Conservation (phyloP, 1,140 invertebrate species). For the Papilio dardanus region DNA sequence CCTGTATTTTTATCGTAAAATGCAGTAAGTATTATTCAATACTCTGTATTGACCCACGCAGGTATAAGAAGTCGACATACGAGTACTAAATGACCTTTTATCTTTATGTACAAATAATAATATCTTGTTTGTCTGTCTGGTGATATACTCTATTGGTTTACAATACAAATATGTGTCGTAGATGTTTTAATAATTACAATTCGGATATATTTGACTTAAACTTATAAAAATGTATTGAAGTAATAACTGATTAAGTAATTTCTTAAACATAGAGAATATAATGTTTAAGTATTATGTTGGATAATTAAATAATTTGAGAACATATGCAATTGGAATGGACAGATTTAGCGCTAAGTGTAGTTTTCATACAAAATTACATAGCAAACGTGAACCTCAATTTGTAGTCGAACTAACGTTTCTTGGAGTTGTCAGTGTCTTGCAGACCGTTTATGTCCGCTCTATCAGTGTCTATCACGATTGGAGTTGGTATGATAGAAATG, state of each 20-base stretch:
- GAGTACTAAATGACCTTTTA: slow-evolving; percentile 10
- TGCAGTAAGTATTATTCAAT: not conserved
- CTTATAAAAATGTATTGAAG: not conserved
- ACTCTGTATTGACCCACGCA: not conserved
- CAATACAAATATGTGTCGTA: not conserved
- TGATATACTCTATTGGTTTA: slow-evolving; percentile 17
- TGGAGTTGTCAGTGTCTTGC: slow-evolving; percentile 23
- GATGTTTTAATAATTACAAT: slow-evolving; percentile 10
- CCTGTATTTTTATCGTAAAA: not conserved
- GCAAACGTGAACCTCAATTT: not conserved
- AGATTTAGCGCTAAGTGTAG: no score
- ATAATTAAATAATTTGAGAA: not conserved
- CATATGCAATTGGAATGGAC: no score
- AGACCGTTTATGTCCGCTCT: not conserved
- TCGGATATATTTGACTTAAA: slow-evolving; percentile 12
- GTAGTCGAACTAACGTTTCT: not conserved
- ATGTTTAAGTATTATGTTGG: not conserved
- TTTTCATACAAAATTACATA: not conserved
- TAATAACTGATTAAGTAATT: not conserved
- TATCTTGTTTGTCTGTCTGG: slow-evolving; percentile 22
- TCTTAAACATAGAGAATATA: not conserved
- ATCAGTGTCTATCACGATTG: not conserved
- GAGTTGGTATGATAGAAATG: not conserved
- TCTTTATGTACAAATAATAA: slow-evolving; percentile 9
- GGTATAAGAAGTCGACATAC: not conserved